A percentile compares a stretch with the other conserved stretches of the same genome.
phyloP scores from a whole-genome alignment of 2,113 vertebrate species.

The Pantherophis guttatus region DNA sequence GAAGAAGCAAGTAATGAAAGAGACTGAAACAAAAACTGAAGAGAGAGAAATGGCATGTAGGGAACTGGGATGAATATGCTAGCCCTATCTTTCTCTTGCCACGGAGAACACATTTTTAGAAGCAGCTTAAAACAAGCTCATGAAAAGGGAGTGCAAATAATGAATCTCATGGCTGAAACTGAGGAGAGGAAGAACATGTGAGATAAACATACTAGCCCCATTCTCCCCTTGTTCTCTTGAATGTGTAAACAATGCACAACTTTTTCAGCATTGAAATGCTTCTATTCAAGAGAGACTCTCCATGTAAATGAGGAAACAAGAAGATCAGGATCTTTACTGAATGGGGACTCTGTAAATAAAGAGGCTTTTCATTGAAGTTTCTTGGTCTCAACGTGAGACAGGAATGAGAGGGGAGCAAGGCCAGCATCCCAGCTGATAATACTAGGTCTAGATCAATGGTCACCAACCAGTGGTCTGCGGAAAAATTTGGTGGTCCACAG shows the following conservation, averaged over 20 bases:
- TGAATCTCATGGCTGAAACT: background rate
- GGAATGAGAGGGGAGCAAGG: background rate
- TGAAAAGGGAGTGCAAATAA: background rate
- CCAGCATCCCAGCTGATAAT: background rate
- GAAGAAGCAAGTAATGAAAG: background rate
- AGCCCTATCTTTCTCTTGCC: background rate
- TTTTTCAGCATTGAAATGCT: background rate
- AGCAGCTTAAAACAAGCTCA: background rate
- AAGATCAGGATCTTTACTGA: background rate
- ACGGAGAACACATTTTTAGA: background rate
- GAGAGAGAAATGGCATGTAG: background rate
- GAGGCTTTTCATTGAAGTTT: background rate
- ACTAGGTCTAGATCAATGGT: background rate
- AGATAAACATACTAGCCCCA: background rate
- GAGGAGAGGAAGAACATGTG: background rate
- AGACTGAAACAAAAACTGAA: background rate
- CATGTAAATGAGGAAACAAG: background rate
- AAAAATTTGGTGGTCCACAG: no score
- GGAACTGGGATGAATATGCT: background rate
- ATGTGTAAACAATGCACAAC: background rate
- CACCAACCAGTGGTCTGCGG: no score
- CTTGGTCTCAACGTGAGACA: background rate
- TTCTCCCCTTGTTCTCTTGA: background rate
- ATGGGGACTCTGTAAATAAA: background rate
- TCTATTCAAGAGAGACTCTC: background rate